These are phyloP conservation scores for Cantharis lateralis DNA, from an alignment of 2,888 invertebrate species.

Conservation along the genomic window DNA sequence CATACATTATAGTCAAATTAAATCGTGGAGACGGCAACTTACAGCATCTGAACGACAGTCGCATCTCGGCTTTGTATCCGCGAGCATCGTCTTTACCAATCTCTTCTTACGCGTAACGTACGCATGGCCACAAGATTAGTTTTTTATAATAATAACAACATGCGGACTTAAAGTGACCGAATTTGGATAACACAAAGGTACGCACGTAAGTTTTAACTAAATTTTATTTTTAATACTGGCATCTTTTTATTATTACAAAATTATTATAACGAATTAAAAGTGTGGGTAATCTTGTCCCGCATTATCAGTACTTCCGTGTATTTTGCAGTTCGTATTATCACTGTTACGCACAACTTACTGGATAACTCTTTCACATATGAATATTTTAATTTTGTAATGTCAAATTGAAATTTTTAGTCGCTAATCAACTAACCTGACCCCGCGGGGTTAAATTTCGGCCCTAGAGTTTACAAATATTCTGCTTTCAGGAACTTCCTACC, in stretches of 20 bases:
- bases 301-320: constrained; percentile 42
- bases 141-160: background rate
- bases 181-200: background rate
- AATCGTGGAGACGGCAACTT: constrained; percentile 39
- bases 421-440: background rate
- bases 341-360: constrained; percentile 20
- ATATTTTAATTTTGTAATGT: background rate
- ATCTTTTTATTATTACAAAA: background rate
- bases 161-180: background rate
- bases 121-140: constrained; percentile 2
- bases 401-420: background rate
- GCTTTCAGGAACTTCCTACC: background rate
- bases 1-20: constrained; percentile 37
- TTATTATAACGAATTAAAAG: constrained; percentile 16
- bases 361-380: constrained; percentile 14
- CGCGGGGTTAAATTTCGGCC: background rate
- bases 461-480: background rate
- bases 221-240: background rate
- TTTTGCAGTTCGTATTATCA: constrained; percentile 38
- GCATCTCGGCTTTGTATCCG: constrained; percentile 42
- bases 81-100: constrained; percentile 35
- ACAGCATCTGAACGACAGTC: constrained; percentile 45
- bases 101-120: constrained; percentile 23
- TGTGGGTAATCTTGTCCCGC: constrained; percentile 18
- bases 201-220: background rate